phyloP scores from a whole-genome alignment of 2,113 vertebrate species.

The Tenrec ecaudatus region DNA sequence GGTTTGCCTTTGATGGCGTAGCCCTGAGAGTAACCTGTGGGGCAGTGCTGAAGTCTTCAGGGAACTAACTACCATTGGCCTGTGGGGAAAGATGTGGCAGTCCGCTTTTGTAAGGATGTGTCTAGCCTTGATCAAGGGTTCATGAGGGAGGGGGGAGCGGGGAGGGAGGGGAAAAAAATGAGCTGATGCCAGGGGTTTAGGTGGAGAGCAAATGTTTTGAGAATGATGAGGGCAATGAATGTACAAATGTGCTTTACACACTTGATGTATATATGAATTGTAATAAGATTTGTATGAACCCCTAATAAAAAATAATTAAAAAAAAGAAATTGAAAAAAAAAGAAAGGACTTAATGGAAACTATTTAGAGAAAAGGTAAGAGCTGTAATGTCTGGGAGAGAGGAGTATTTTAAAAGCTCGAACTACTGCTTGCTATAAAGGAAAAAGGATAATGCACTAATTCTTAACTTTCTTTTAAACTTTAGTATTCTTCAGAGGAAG shows the following conservation, averaged over 20 bases:
- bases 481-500: slow-evolving; percentile 99
- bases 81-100: not conserved
- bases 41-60: not conserved
- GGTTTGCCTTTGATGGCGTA: not conserved
- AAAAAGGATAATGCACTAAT: slow-evolving; percentile 12
- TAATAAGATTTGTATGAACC: no score
- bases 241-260: no score
- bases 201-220: no score
- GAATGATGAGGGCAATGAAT: no score
- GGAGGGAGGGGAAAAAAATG: no score
- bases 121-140: not conserved
- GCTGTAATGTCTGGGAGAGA: not conserved
- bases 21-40: not conserved
- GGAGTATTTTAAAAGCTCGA: not conserved
- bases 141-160: no score
- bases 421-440: not conserved
- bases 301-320: no score
- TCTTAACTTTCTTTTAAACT: slow-evolving; percentile 54
- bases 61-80: not conserved
- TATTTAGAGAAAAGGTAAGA: not conserved
- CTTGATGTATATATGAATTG: no score
- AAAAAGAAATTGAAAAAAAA: no score
- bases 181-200: no score
- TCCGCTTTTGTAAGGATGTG: not conserved
- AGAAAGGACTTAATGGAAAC: no score